Evolutionary conservation across 2,888 invertebrate genomes (phyloP).

Genomic region (Lasioglossum calceatum): DNA sequence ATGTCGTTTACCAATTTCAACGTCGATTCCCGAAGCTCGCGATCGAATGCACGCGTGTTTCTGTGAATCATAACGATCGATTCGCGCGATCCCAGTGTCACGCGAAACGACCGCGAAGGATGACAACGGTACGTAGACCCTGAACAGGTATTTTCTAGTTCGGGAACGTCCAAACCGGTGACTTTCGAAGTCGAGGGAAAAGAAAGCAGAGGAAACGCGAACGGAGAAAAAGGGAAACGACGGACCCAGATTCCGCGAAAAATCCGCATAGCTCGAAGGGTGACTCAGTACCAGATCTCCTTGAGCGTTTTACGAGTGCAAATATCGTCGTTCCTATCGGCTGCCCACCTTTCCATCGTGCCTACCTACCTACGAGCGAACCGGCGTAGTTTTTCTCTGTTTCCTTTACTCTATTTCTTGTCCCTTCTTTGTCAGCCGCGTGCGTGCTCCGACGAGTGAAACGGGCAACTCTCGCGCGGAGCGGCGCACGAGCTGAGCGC

Average conservation of each 20-base stretch:
- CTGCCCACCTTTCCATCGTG: slow-evolving; percentile 46
- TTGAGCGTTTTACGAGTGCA: slow-evolving; percentile 75
- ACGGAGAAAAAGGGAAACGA: slow-evolving; percentile 39
- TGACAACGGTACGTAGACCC: slow-evolving; percentile 13
- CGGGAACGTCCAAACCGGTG: not conserved
- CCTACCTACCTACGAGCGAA: slow-evolving; percentile 42
- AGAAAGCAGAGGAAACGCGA: not conserved
- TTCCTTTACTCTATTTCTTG: slow-evolving; percentile 48
- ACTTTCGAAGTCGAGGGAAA: slow-evolving; percentile 17
- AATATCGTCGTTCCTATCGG: slow-evolving; percentile 62
- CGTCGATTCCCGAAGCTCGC: slow-evolving; percentile 16
- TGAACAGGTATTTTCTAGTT: not conserved
- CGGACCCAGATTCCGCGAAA: slow-evolving; percentile 76
- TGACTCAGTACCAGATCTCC: slow-evolving; percentile 81
- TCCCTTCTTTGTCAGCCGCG: slow-evolving; percentile 38
- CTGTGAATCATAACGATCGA: slow-evolving; percentile 5
- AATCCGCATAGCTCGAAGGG: slow-evolving; percentile 76
- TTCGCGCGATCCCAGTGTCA: slow-evolving; percentile 4
- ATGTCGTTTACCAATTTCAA: slow-evolving; percentile 30
- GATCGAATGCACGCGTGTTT: not conserved
- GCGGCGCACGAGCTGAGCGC: slow-evolving; percentile 2
- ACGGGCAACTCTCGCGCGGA: slow-evolving; percentile 11
- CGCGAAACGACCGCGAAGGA: slow-evolving; percentile 7
- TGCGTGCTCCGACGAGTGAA: slow-evolving; percentile 14
- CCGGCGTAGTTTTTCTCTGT: slow-evolving; percentile 36